Percentiles rank a stretch among this genome's conserved stretches.
These are phyloP conservation scores for Nerophis ophidion DNA, from an alignment of 2,113 vertebrate species.

Conservation along the genomic window DNA sequence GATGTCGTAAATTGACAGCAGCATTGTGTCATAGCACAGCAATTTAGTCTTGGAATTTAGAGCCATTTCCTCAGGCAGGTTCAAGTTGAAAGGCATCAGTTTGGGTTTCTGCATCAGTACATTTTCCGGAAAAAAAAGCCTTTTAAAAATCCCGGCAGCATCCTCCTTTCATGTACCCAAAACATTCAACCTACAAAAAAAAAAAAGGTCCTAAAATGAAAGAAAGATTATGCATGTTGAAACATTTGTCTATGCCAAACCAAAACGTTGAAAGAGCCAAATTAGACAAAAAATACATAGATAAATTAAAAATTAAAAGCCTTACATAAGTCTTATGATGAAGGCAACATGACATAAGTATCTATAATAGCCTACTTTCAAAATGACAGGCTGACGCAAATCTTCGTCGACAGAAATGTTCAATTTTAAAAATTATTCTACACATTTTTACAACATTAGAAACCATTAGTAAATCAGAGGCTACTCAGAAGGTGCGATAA, in stretches of 20 bases:
- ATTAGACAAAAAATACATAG: no score
- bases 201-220: neutral
- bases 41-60: slow-evolving; percentile 3
- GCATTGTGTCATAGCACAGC: slow-evolving; percentile 25
- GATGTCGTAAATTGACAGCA: slow-evolving; percentile 20
- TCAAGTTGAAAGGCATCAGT: slow-evolving; percentile 11
- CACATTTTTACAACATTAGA: no score
- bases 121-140: slow-evolving; percentile 23
- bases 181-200: slow-evolving; percentile 11
- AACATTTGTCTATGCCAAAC: neutral
- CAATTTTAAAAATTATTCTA: no score
- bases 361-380: no score
- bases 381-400: no score
- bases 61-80: slow-evolving; percentile 23
- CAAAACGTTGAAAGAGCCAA: no score
- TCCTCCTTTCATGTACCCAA: slow-evolving; percentile 10
- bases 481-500: no score
- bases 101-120: slow-evolving; percentile 20
- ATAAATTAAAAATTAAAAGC: no score
- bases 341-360: no score
- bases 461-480: no score
- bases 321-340: no score
- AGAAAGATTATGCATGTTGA: slow-evolving; percentile 1
- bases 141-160: slow-evolving; percentile 14
- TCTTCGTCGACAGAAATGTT: no score